Base-by-base conservation (phyloP, 2,113 vertebrate genomes). In the Synchiropus splendidus region DNA sequence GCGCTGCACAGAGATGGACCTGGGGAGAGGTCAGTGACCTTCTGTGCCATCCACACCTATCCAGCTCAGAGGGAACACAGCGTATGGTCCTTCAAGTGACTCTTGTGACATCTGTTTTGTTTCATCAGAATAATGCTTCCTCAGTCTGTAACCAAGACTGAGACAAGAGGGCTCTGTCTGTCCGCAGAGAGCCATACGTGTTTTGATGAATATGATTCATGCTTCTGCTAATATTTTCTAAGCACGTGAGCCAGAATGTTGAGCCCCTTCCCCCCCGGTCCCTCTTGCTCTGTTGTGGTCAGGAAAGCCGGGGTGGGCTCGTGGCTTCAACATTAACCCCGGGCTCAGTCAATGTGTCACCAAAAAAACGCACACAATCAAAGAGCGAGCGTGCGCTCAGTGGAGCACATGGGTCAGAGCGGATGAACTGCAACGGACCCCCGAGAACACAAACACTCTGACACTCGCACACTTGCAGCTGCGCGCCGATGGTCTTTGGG, bases 1-100 rank as follows among this genome's bases (percentile, higher is more conserved):
- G 55, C 90, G 90, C 72, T 99, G 95, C 82, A 97, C 94, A 6
- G 95, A 99, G 74, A 86, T 99, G 82, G 91, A 98, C 74, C 89
- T 99, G 77, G 91, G 89, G 48, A 83, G 94, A 94, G 93, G 95
- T 98, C 52, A 50, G 90, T 85, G 10, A 50, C 48, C 27, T 36
- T 36, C 53, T 42, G 39, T 51, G 50, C 58, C 59, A 53, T 33
- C 35, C 34, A 36, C 12, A 18, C 36, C 31, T 9, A 47, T 14
- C 12, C 12, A 13, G 36, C 30, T 2, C 18, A 21, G 18, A 31
- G 45, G 57, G 45, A 42, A 8, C 17, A 12, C 31, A 37, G 13
- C 2, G n/a, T n/a, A n/a, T n/a, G n/a, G n/a, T n/a, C n/a, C n/a
- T n/a, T n/a, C n/a, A n/a, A 52, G 34, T 14, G 36, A 66, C 58